A percentile compares a stretch with the other conserved stretches of the same genome.
Evolutionary conservation across 2,113 vertebrate species (phyloP).

Genomic region (Haliaeetus leucogaster): DNA sequence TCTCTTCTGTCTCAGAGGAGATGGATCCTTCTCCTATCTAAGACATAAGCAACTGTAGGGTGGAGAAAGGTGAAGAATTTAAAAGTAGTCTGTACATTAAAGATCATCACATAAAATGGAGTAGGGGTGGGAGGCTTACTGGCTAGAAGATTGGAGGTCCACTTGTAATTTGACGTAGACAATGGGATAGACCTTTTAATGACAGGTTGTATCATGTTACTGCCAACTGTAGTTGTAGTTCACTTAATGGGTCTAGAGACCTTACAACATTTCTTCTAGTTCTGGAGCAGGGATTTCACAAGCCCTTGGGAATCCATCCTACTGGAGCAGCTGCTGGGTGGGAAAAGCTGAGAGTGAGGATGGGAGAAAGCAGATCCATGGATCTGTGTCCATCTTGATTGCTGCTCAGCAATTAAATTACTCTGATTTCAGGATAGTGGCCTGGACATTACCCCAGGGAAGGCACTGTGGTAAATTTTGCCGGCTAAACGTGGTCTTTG

Average conservation of each 20-base stretch:
- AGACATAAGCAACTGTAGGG: not conserved
- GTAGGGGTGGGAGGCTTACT: not conserved
- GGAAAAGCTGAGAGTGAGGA: not conserved
- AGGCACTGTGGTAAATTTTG: not conserved
- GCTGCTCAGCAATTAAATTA: not conserved
- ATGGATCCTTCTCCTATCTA: not conserved
- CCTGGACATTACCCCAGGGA: not conserved
- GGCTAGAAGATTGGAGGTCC: not conserved
- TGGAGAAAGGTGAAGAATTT: not conserved
- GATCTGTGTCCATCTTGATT: fast-evolving
- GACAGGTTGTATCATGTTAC: not conserved
- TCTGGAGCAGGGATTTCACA: not conserved
- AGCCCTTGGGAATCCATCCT: not conserved
- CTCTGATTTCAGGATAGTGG: not conserved
- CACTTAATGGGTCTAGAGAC: not conserved
- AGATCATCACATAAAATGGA: not conserved
- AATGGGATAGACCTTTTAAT: not conserved
- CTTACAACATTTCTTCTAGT: not conserved
- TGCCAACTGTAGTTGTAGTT: not conserved
- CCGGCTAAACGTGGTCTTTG: not conserved
- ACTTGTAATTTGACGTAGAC: not conserved
- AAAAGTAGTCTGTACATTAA: not conserved
- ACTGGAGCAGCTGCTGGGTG: not conserved
- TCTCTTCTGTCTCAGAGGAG: not conserved
- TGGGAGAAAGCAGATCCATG: not conserved